Evolutionary conservation across 2,113 vertebrate genomes (phyloP), one percentile per base, ranked within the genome.

Genomic region (Brienomyrus brachyistius): DNA sequence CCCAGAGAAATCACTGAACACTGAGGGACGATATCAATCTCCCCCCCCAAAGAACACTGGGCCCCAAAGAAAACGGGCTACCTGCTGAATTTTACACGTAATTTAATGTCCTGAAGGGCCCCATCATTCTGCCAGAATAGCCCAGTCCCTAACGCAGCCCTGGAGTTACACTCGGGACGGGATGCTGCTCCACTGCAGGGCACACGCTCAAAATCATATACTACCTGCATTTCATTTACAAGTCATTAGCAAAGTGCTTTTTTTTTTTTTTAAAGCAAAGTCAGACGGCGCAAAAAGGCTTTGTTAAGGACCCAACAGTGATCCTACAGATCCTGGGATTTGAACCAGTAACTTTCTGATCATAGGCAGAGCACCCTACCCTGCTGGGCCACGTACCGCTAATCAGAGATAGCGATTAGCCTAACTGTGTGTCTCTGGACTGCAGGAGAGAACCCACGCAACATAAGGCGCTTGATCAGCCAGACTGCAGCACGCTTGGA

Each of bases 11-110:
- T 70, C 77, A 90, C 50, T 15, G n/a, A 90, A 40, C 40, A 40
- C 40, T 40, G 40, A 40, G 40, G 40, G 40, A 40, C 2, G 90
- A 90, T 59, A 86, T 54, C 82, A 90, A 89, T 90, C 52, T 40
- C n/a, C 54, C 23, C 54, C 54, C 40, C 40, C 40, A 40, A 40
- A 40, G 40, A n/a, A 8, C 56, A 23, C 56, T 59, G 56, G 56
- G 21, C 7, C 56, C 56, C 56, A 23, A 7, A 59, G 21, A 59
- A 59, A 59, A 59, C n/a, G 56, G 21, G 56, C 23, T 0, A n/a
- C 56, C 56, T 9, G 21, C 56, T 23, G 6, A n/a, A 59, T 59
- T 59, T 59, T 59, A 59, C 56, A 56, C 1, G 19, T 5, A 56
- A 23, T 19, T 19, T 19, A 17, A 21, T 23, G 5, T 2, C 23